Evolutionary conservation across 2,888 invertebrate species (phyloP).

Genomic region (Labia minor): DNA sequence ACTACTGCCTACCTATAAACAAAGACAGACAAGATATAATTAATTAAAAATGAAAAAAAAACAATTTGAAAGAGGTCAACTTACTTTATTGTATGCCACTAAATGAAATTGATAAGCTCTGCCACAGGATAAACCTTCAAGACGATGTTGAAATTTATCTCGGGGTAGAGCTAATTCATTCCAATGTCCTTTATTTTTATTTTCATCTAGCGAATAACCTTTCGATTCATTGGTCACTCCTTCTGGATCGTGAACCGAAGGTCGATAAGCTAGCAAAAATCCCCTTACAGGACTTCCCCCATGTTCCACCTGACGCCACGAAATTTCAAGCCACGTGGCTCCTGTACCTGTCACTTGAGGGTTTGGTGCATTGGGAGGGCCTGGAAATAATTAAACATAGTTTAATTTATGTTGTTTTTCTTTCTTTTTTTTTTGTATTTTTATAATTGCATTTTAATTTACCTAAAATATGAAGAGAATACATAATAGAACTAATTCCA

Average conservation of each 20-base stretch:
- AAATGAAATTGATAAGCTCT: slow-evolving; percentile 31
- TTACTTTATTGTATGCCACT: slow-evolving; percentile 29
- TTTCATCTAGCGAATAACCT: background rate
- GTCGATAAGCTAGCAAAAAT: slow-evolving; percentile 32
- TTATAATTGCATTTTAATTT: too few relatives aligned
- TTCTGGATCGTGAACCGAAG: slow-evolving; percentile 23
- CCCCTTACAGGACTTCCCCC: slow-evolving; percentile 34
- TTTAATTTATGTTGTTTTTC: too few relatives aligned
- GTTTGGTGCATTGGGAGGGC: slow-evolving; percentile 33
- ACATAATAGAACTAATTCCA: slow-evolving; percentile 33
- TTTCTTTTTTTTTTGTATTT: too few relatives aligned
- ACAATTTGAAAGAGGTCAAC: too few relatives aligned
- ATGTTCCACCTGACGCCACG: slow-evolving; percentile 33
- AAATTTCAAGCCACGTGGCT: slow-evolving; percentile 32
- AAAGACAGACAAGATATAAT: too few relatives aligned
- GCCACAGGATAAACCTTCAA: slow-evolving; percentile 31
- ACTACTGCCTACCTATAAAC: slow-evolving; percentile 30
- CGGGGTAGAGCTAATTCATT: slow-evolving; percentile 30
- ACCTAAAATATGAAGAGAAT: slow-evolving; percentile 32
- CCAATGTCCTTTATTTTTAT: slow-evolving; percentile 30
- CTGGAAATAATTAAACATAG: slow-evolving; percentile 26
- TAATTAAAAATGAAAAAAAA: too few relatives aligned
- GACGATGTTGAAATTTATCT: slow-evolving; percentile 29
- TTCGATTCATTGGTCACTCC: slow-evolving; percentile 18
- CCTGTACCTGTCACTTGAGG: slow-evolving; percentile 31